Percentiles rank a stretch among this genome's conserved stretches.
Conservation (phyloP, 2,113 vertebrate genomes). For the Aldabrachelys gigantea region DNA sequence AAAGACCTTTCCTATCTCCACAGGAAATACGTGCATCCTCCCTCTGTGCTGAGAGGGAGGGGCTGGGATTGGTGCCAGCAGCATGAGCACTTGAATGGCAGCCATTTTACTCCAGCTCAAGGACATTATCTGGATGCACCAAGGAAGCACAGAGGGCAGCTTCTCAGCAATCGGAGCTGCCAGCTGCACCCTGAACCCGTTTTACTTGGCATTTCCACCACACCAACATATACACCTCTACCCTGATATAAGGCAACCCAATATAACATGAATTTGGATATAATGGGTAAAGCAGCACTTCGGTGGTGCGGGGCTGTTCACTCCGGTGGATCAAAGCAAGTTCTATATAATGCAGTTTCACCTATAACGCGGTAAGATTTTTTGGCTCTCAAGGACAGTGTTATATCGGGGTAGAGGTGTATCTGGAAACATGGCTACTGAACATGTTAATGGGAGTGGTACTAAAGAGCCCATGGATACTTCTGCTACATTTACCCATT, state of each 20-base stretch:
- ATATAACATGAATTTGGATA: too few species aligned
- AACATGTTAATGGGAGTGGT: slow-evolving; percentile 98
- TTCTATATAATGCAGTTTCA: too few species aligned
- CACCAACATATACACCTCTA: slow-evolving; percentile 81
- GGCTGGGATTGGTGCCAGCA: slow-evolving; percentile 81
- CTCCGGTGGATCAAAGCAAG: too few species aligned
- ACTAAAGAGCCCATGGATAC: slow-evolving; percentile 98
- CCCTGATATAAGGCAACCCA: too few species aligned
- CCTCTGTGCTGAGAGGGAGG: slow-evolving; percentile 69
- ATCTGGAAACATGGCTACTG: slow-evolving; percentile 95
- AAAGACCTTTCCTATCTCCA: too few species aligned
- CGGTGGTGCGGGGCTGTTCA: too few species aligned
- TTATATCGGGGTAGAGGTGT: too few species aligned
- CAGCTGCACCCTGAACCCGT: slow-evolving; percentile 42
- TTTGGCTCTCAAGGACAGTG: too few species aligned
- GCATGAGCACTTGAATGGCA: slow-evolving; percentile 84
- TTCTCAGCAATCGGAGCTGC: slow-evolving; percentile 71
- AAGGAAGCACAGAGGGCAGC: slow-evolving; percentile 85
- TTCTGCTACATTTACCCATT: slow-evolving; percentile 88
- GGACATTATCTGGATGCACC: slow-evolving; percentile 81
- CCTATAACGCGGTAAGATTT: too few species aligned
- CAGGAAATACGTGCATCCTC: not conserved
- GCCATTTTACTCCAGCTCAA: slow-evolving; percentile 93
- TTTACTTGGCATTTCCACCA: slow-evolving; percentile 22
- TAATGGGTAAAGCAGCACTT: too few species aligned